Percentiles rank a stretch among this genome's conserved stretches.
phyloP scores from a whole-genome alignment of 1,140 invertebrate genomes.

The Vanessa tameamea region DNA sequence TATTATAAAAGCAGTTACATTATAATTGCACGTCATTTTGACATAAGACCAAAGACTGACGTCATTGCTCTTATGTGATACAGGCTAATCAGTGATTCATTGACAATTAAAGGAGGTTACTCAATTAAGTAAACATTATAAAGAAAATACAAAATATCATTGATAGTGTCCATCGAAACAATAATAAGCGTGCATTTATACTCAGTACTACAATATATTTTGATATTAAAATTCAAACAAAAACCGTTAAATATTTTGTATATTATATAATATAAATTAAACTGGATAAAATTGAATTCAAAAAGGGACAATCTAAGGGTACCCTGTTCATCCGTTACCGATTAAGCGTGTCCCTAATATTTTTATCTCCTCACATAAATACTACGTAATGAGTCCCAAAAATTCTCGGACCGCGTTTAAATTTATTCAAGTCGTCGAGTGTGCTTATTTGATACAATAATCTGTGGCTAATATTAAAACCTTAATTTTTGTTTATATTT shows the following conservation, averaged over 20 bases:
- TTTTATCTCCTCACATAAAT: slow-evolving; percentile 80
- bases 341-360: slow-evolving; percentile 79
- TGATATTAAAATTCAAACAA: not conserved
- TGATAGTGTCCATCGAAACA: too few relatives aligned
- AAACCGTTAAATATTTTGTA: slow-evolving; percentile 15
- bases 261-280: slow-evolving; percentile 36
- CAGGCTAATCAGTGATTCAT: too few relatives aligned
- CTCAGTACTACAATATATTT: not conserved
- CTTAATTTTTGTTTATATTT: slow-evolving; percentile 3
- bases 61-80: too few relatives aligned
- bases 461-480: slow-evolving; percentile 65
- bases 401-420: slow-evolving; percentile 66
- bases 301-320: slow-evolving; percentile 44
- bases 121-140: too few relatives aligned
- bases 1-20: too few relatives aligned
- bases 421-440: slow-evolving; percentile 78
- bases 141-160: too few relatives aligned
- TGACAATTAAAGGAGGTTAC: too few relatives aligned
- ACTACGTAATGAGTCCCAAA: slow-evolving; percentile 73
- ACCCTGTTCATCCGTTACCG: slow-evolving; percentile 72
- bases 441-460: slow-evolving; percentile 79
- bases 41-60: too few relatives aligned
- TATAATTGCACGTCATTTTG: too few relatives aligned
- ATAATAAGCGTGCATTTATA: too few relatives aligned
- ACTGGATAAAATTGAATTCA: slow-evolving; percentile 49